Base-by-base conservation (phyloP, 2,797 vertebrate genomes). In the Borostomias antarcticus region DNA sequence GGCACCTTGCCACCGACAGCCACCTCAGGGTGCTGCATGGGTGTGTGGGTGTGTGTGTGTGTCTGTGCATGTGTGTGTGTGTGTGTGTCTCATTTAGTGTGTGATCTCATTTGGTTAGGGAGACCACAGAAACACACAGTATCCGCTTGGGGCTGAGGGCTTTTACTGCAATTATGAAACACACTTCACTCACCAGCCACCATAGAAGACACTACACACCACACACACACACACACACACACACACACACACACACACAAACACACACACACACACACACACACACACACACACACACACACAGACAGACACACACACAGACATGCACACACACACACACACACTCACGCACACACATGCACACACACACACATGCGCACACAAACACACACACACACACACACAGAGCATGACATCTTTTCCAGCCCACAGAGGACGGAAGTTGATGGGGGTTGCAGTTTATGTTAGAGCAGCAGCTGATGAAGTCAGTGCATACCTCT, bases 1-100 rank as follows among this genome's bases (percentile, higher is more conserved):
- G 77, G 85, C 79, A 9, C 63, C 3, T 52, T 78, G 82, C 87
- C 86, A 89, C 8, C 25, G 68, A 81, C 81, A 91, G 84, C 87
- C 83, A 85, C 85, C 79, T 77, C 60, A 48, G 84, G 79, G 82
- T 88, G 78, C 74, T 62, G 48, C 62, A 57, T 61, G 58, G 29
- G 25, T 59, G 56, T 19, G 28, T 30, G 50, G 23, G 29, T 50
- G 69, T 50, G 28, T 33, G 13, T 25, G 54, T 25, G 45, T 15
- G 29, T 50, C 68, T 50, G 28, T 33, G 13, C n/a, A 43, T 25
- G 45, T 15, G 37, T 15, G 37, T 17, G 40, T 43, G 40, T 43
- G 40, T 17, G 40, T 17, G 40, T 17, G 17, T 43, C 40, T 43
- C 11, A 17, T 15, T 17, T 17, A 17, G 17, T 40, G 10, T 13